These are phyloP conservation scores for Platycnemis pennipes DNA, from an alignment of 2,888 invertebrate species.

Conservation along the genomic window DNA sequence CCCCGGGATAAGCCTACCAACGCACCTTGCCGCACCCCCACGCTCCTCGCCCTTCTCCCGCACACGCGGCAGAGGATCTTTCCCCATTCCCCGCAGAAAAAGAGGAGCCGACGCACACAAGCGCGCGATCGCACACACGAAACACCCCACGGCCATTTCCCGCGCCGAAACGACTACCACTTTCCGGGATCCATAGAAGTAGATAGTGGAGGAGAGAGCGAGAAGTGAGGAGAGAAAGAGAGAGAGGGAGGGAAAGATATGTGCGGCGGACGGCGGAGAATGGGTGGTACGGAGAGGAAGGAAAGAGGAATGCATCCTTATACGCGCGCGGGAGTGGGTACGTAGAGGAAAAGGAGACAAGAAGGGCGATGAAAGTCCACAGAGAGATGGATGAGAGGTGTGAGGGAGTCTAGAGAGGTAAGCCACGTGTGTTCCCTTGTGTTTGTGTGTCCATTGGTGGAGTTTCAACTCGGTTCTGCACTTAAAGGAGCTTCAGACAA, in stretches of 20 bases:
- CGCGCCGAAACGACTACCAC: conserved; percentile 61
- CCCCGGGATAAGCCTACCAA: neutral
- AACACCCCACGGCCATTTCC: conserved; percentile 40
- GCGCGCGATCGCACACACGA: neutral
- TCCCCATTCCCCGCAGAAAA: neutral
- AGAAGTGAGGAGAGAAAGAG: neutral
- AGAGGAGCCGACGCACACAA: neutral
- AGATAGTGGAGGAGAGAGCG: conserved; percentile 6
- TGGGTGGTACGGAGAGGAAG: neutral
- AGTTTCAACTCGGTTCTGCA: too few species aligned
- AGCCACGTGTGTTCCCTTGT: neutral
- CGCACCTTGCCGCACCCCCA: neutral
- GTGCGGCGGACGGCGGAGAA: neutral
- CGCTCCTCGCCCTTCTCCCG: neutral
- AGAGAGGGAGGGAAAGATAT: neutral
- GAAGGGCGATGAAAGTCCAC: neutral
- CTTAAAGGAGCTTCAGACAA: too few species aligned
- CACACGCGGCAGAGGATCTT: neutral
- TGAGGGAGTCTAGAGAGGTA: neutral
- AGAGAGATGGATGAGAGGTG: neutral
- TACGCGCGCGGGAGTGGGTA: neutral
- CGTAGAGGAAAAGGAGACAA: neutral
- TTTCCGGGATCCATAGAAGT: conserved; percentile 59
- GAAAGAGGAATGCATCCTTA: neutral
- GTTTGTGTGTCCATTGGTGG: too few species aligned